A percentile compares a stretch with the other conserved stretches of the same genome.
Conservation (phyloP, 1,140 invertebrate species). For the Helicorthomorpha holstii region DNA sequence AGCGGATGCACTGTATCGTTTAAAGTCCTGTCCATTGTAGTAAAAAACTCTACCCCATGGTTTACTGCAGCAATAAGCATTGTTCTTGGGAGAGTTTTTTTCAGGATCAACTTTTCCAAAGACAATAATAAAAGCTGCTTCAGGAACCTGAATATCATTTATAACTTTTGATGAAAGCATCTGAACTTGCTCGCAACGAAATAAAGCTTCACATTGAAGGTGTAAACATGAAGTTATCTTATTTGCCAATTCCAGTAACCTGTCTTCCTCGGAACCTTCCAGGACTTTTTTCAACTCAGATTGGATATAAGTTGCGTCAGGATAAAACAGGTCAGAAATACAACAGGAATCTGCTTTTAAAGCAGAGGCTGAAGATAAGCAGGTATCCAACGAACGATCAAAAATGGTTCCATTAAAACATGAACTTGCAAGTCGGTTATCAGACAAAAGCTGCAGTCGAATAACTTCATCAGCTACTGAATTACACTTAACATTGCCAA, state of each 20-base stretch:
- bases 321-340: conserved; percentile 20
- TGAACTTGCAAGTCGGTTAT: conserved; percentile 18
- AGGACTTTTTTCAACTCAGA: conserved; percentile 19
- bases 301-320: conserved; percentile 15
- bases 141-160: conserved; percentile 24
- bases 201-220: conserved; percentile 26
- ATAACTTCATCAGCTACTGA: background rate
- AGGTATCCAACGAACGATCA: conserved; percentile 8
- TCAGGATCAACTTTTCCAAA: conserved; percentile 22
- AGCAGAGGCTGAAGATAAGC: conserved; percentile 14
- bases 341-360: conserved; percentile 17
- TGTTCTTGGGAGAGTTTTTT: too few relatives aligned
- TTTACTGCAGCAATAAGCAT: background rate
- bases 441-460: conserved; percentile 15
- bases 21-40: conserved; percentile 23
- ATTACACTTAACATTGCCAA: background rate
- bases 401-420: conserved; percentile 16
- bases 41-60: conserved; percentile 22
- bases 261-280: conserved; percentile 24
- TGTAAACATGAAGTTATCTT: conserved; percentile 25
- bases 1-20: conserved; percentile 20
- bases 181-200: conserved; percentile 22
- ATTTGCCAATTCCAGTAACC: conserved; percentile 24
- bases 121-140: conserved; percentile 23
- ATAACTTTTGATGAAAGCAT: conserved; percentile 21